Conservation (phyloP, 2,888 invertebrate species). For the Lithophane socia region DNA sequence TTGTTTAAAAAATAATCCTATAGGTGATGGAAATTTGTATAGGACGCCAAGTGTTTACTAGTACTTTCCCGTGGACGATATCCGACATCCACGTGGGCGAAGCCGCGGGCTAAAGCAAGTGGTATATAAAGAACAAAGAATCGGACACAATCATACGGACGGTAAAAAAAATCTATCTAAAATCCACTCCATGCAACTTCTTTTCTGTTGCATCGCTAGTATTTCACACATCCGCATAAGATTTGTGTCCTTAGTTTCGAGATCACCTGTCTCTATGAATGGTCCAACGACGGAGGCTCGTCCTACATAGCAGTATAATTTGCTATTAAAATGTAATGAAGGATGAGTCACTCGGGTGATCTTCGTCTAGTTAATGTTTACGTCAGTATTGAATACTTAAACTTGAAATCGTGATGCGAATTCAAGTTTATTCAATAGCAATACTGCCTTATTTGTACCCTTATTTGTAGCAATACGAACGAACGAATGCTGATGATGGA, state of each 20-base stretch:
- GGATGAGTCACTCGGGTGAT: constrained; percentile 45
- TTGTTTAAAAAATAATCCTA: no score
- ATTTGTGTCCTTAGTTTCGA: constrained; percentile 7
- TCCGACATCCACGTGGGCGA: no score
- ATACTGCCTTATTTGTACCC: constrained; percentile 15
- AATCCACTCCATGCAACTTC: constrained; percentile 2
- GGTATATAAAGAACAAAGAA: neutral
- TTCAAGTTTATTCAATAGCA: no score
- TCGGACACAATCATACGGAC: no score
- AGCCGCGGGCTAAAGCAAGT: no score
- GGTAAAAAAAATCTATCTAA: neutral
- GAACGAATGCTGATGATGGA: neutral
- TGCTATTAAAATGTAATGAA: neutral
- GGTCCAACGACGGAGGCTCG: constrained; percentile 21
- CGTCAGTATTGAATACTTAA: constrained; percentile 14
- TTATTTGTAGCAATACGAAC: no score
- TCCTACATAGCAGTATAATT: neutral
- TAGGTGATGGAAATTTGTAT: no score
- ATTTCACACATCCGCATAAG: constrained; percentile 51
- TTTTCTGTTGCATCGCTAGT: constrained; percentile 1
- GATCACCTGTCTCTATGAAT: constrained; percentile 28
- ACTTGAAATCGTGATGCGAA: constrained; percentile 17
- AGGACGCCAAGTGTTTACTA: no score
- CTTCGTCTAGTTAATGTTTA: constrained; percentile 7
- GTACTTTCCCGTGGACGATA: no score